Conservation (phyloP, 2,888 invertebrate genomes). For the Thera britannica region DNA sequence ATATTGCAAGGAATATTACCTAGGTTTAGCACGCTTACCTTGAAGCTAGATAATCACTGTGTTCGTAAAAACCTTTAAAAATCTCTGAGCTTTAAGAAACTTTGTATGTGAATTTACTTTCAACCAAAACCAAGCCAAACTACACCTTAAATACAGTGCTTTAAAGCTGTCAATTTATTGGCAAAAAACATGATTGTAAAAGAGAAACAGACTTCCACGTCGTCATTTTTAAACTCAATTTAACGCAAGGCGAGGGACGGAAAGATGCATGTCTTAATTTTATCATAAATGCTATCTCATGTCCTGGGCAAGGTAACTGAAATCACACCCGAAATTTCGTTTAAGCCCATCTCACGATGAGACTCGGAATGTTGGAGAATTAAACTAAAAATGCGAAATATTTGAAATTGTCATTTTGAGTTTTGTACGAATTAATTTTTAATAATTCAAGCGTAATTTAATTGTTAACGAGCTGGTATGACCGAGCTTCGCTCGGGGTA, state of each 20-base stretch:
- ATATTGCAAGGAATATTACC: too few species aligned
- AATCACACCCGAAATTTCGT: background rate
- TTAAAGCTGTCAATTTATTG: background rate
- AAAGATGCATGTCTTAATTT: background rate
- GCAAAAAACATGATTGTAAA: background rate
- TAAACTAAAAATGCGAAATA: background rate
- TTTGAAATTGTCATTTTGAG: too few species aligned
- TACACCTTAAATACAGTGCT: background rate
- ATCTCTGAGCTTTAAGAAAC: too few species aligned
- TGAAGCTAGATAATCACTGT: too few species aligned
- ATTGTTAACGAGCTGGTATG: too few species aligned
- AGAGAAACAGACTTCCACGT: background rate
- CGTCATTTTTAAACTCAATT: background rate
- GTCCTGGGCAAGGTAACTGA: background rate
- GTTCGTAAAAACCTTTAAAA: too few species aligned
- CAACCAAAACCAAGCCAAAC: background rate
- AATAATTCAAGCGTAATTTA: too few species aligned
- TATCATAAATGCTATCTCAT: background rate
- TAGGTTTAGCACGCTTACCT: too few species aligned
- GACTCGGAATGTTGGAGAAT: background rate
- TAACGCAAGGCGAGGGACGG: background rate
- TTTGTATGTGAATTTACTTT: background rate
- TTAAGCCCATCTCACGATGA: background rate
- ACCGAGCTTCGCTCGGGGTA: too few species aligned
- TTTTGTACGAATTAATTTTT: too few species aligned